Evolutionary conservation across 2,888 invertebrate genomes (phyloP), one percentile per base, ranked within the genome.

Genomic region (Caenorhabditis panamensis): DNA sequence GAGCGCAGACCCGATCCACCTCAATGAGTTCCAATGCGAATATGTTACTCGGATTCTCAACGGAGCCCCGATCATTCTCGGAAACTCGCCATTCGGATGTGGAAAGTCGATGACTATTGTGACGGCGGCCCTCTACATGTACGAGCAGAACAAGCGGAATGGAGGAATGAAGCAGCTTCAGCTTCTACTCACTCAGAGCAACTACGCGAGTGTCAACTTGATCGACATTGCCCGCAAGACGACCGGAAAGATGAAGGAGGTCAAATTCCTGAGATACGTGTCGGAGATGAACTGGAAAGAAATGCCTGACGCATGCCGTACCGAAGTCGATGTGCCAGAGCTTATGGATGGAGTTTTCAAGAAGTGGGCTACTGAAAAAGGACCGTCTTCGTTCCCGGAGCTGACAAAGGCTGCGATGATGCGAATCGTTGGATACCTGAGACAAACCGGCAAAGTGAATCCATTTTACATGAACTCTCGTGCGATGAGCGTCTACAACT

Each of bases 21-120:
- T 67, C n/a, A 67, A 67, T 20, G 44, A 67, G 28, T 67, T 44
- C 24, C 66, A 67, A n/a, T 28, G 44, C 13, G 44, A 56, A 28
- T 67, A 67, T 6, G 66, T 64, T 6, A 9, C 36, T 4, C 49
- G 49, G 4, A 20, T 53, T 4, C 53, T 53, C 53, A 26, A 2
- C 24, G 41, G 20, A 18, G 4, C 16, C 16, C 67, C 67, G 16
- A 44, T 67, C 11, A 22, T 67, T 11, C 3, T 58, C 5, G 58
- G 31, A 11, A 68, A 44, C 28, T 67, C 56, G 0, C 66, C 66
- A n/a, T 67, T 56, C 16, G 66, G 66, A 4, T 56, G 66, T 49
- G 68, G 68, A 47, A 68, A 68, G 28, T 68, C 68, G 5, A 68
- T 68, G 58, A 68, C 68, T 1, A 58, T 68, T 13, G 68, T 68